These are phyloP conservation scores for Lepidocolaptes lacrymiger DNA, from an alignment of 2,797 vertebrate genomes.

Conservation along the genomic window DNA sequence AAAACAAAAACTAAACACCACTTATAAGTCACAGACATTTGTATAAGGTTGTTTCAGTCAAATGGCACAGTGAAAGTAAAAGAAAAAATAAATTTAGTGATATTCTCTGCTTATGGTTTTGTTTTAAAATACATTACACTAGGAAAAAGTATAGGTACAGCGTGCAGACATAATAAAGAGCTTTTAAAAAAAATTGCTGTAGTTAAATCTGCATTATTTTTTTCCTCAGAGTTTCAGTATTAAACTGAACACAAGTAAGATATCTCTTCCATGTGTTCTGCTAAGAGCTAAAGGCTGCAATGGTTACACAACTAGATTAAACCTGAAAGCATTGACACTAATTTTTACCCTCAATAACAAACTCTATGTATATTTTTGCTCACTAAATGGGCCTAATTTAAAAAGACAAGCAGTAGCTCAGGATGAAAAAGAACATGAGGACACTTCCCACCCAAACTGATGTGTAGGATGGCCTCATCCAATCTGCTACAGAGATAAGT, in stretches of 20 bases:
- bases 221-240: not conserved
- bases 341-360: constrained; percentile 47
- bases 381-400: constrained; percentile 58
- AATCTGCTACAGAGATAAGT: not conserved
- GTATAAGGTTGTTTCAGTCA: not conserved
- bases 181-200: not conserved
- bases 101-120: not conserved
- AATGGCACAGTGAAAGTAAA: not conserved
- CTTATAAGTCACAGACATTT: not conserved
- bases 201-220: not conserved
- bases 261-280: not conserved
- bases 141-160: not conserved
- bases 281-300: not conserved
- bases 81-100: not conserved
- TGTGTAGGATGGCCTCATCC: not conserved
- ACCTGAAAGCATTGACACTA: not conserved
- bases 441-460: constrained; percentile 13
- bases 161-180: not conserved
- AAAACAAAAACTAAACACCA: not conserved
- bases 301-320: not conserved
- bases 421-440: not conserved
- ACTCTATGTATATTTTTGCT: not conserved
- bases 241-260: constrained; percentile 21
- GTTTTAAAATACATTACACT: not conserved
- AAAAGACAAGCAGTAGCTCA: constrained; percentile 51